Conservation (phyloP, 1,140 invertebrate species). For the Atta colombica region DNA sequence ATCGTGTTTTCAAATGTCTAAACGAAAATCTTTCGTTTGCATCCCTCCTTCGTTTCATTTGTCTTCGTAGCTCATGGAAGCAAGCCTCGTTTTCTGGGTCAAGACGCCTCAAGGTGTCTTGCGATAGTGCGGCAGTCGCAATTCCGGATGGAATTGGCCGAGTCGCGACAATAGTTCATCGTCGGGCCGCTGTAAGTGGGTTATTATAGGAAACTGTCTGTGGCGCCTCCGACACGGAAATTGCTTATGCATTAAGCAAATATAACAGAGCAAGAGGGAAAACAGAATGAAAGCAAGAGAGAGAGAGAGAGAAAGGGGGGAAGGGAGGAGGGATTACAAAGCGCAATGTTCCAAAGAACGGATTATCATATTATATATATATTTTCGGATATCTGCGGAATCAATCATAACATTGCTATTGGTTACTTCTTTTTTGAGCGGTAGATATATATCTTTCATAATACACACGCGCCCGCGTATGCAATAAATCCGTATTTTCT, state of each 20-base stretch:
- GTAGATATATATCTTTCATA: background rate
- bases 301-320: background rate
- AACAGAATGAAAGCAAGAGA: background rate
- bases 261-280: conserved; percentile 77
- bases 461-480: background rate
- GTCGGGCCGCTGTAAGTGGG: conserved; percentile 79
- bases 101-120: conserved; percentile 36
- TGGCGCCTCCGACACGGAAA: conserved; percentile 82
- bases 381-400: conserved; percentile 7
- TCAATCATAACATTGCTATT: conserved; percentile 22
- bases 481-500: background rate
- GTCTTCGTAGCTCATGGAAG: background rate
- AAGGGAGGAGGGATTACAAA: background rate
- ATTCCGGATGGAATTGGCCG: conserved; percentile 52
- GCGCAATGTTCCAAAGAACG: conserved; percentile 7
- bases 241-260: conserved; percentile 86
- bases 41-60: conserved; percentile 11
- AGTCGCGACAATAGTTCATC: conserved; percentile 75
- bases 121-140: conserved; percentile 1
- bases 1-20: conserved; percentile 2
- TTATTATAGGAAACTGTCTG: conserved; percentile 85
- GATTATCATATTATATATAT: conserved; percentile 37
- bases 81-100: conserved; percentile 3
- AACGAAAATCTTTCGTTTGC: conserved; percentile 24
- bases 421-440: background rate